phyloP scores from a whole-genome alignment of 2,797 vertebrate species.

The Enteromius unitaeniatus region DNA sequence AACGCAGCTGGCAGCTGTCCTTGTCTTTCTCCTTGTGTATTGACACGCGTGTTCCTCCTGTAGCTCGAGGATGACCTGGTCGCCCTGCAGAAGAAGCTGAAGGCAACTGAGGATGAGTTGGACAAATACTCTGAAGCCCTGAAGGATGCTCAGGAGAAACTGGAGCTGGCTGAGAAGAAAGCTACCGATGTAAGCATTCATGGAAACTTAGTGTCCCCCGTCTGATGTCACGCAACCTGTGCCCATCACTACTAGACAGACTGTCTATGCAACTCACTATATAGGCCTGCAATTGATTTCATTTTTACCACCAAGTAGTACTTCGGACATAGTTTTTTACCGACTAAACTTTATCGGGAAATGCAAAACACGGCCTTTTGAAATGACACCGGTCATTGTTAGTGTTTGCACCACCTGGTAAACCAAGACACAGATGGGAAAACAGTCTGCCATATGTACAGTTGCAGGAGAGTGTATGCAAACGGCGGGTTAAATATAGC shows the following conservation, averaged over 20 bases:
- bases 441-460: background rate
- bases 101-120: constrained; percentile 96
- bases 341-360: background rate
- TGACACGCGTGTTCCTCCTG: constrained; percentile 16
- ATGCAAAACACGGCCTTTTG: background rate
- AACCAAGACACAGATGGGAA: background rate
- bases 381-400: background rate
- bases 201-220: background rate
- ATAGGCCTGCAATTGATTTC: background rate
- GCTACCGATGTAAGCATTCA: constrained; percentile 91
- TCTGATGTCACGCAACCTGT: constrained; percentile 7
- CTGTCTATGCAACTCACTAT: background rate
- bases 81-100: constrained; percentile 97
- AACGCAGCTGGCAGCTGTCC: constrained; percentile 9
- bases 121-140: constrained; percentile 98
- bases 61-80: constrained; percentile 97
- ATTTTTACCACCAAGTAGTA: background rate
- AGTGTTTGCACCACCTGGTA: background rate
- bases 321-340: background rate
- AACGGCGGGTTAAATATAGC: constrained; percentile 59
- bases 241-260: background rate
- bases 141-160: constrained; percentile 99
- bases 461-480: constrained; percentile 1
- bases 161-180: constrained; percentile 98
- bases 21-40: background rate